A percentile compares a stretch with the other conserved stretches of the same genome.
phyloP scores from a whole-genome alignment of 2,797 vertebrate genomes.

The Lateolabrax maculatus region DNA sequence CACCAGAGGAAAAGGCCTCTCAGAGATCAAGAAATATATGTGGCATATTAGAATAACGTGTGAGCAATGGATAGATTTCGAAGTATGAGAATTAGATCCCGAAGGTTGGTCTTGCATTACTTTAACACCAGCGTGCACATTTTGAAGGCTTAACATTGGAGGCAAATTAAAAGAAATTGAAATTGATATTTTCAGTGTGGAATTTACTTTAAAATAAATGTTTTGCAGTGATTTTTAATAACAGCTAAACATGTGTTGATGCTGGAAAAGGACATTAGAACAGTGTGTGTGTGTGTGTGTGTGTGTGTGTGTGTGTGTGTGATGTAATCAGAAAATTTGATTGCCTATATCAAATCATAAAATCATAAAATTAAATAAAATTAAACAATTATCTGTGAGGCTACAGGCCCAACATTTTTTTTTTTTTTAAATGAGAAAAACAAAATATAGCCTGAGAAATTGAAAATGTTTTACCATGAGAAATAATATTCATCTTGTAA shows the following conservation, averaged over 20 bases:
- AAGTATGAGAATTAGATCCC: constrained; percentile 25
- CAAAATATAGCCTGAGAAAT: neutral
- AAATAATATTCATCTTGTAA: neutral
- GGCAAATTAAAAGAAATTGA: neutral
- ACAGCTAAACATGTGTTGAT: neutral
- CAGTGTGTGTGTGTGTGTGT: neutral
- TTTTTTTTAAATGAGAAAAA: neutral
- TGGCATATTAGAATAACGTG: constrained; percentile 17
- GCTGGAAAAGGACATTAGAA: neutral
- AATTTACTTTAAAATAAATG: neutral
- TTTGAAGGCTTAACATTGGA: neutral
- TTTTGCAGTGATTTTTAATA: neutral
- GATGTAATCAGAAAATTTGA: constrained; percentile 4
- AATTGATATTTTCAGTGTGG: neutral
- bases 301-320: neutral
- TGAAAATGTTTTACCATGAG: neutral
- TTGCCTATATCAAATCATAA: constrained; percentile 7
- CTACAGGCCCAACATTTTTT: constrained; percentile 10
- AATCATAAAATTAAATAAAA: constrained; percentile 15
- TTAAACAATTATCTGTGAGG: neutral
- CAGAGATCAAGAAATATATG: constrained; percentile 13
- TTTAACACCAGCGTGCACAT: neutral
- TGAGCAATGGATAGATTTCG: constrained; percentile 13
- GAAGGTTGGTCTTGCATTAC: constrained; percentile 8
- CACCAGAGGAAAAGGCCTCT: constrained; percentile 37